phyloP scores from a whole-genome alignment of 2,888 invertebrate species.

The Mythimna impura region DNA sequence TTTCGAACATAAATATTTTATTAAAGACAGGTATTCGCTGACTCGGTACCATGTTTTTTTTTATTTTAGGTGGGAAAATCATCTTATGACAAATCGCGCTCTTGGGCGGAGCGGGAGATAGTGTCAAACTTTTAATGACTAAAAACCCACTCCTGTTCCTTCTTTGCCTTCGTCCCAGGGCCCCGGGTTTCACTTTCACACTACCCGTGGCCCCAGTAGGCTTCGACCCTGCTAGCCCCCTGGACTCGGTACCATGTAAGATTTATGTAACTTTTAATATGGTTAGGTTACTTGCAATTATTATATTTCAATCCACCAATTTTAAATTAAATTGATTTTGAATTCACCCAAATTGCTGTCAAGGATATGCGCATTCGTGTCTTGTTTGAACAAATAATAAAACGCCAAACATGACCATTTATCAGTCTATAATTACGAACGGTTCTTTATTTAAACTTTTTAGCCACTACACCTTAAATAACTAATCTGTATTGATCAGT shows the following conservation, averaged over 20 bases:
- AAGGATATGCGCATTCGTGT: constrained; percentile 4
- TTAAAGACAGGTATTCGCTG: neutral
- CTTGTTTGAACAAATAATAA: constrained; percentile 7
- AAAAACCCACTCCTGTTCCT: too few species aligned
- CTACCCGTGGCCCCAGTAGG: too few species aligned
- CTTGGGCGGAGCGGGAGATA: too few species aligned
- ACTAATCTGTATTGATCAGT: neutral
- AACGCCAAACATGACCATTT: neutral
- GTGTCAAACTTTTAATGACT: too few species aligned
- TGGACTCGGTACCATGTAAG: too few species aligned
- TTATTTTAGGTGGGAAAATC: too few species aligned
- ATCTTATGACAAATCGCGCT: too few species aligned
- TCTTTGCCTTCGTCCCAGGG: too few species aligned
- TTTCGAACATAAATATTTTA: neutral
- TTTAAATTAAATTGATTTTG: constrained; percentile 8
- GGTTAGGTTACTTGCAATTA: too few species aligned
- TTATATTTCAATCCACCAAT: neutral
- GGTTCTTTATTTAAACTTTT: constrained; percentile 15
- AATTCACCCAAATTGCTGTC: neutral
- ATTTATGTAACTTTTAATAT: neutral
- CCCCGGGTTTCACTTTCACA: too few species aligned
- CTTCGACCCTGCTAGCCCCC: too few species aligned
- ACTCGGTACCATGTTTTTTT: too few species aligned
- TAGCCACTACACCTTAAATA: constrained; percentile 6
- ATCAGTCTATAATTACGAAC: constrained; percentile 1